Base-by-base conservation (phyloP, 2,888 invertebrate species). In the Acleris literana region DNA sequence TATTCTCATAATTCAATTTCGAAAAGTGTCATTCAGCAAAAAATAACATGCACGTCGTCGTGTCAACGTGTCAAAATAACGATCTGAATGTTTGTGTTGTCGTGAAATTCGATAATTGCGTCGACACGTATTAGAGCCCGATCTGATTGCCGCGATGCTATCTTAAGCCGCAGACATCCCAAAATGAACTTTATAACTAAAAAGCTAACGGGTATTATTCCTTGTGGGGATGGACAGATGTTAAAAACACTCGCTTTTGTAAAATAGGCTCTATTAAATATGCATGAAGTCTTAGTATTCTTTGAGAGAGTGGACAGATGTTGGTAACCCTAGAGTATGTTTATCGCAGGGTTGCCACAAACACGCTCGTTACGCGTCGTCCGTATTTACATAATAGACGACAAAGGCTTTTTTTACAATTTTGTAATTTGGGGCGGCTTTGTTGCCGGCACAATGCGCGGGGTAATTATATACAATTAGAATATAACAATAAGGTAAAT, bases 91-190 rank as follows among this genome's bases (percentile, higher is more conserved):
- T 33, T 51, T 51, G 51, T 51, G 56, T 56, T 61, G 61, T 67
- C 48, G 53, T 67, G 66, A 67, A 66, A 67, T 63, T 67, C 66
- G 66, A 67, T 61, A 65, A 65, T 65, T 60, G 59, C 29, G 43
- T 20, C 55, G 58, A 54, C 53, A 60, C 59, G 55, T 20, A 20
- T 48, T 49, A 49, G 49, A 55, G 44, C 29, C 5, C 56, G 51
- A 49, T 48, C 64, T 55, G 64, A 59, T 59, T 49, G 46, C 29
- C 16, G 29, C 54, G 64, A 64, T 60, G 54, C n/a, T 59, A 64
- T 64, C 64, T 63, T 13, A n/a, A 3, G 7, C 25, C 6, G 3
- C 5, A n/a, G 11, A n/a, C 20, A 1, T 9, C 7, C 6, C 25
- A 3, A 55, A 55, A 49, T 11, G 1, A 49, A 49, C 49, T 58